A percentile compares a stretch with the other conserved stretches of the same genome.
Conservation (phyloP, 2,113 vertebrate species). For the Urocynchramus pylzowi region DNA sequence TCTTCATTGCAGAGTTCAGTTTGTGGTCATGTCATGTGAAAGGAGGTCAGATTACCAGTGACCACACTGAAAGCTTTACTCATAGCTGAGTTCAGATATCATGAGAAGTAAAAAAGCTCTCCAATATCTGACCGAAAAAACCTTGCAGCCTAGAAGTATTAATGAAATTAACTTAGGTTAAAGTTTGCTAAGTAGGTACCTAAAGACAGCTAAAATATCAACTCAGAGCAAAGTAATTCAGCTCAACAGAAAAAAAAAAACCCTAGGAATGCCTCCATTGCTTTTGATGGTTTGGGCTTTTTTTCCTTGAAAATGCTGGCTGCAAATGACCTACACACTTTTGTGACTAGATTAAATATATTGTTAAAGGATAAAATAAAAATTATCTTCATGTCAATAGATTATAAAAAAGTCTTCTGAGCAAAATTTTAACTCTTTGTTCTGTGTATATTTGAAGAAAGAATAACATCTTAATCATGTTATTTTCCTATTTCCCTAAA, state of each 20-base stretch:
- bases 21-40: conserved; percentile 53
- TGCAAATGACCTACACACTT: background rate
- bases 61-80: background rate
- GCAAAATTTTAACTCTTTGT: background rate
- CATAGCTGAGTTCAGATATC: background rate
- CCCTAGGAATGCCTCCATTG: fast-evolving
- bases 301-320: background rate
- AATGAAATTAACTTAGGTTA: background rate
- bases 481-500: background rate
- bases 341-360: background rate
- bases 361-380: background rate
- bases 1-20: conserved; percentile 47
- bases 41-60: background rate
- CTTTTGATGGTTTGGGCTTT: background rate
- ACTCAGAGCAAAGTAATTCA: background rate
- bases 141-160: background rate
- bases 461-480: background rate
- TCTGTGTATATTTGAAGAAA: background rate
- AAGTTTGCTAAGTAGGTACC: background rate
- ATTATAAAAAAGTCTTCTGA: background rate
- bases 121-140: background rate
- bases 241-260: background rate
- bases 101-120: background rate
- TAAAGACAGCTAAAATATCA: background rate
- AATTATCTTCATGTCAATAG: background rate